Base-by-base conservation (phyloP, 2,888 invertebrate genomes). In the Keiferia lycopersicella region DNA sequence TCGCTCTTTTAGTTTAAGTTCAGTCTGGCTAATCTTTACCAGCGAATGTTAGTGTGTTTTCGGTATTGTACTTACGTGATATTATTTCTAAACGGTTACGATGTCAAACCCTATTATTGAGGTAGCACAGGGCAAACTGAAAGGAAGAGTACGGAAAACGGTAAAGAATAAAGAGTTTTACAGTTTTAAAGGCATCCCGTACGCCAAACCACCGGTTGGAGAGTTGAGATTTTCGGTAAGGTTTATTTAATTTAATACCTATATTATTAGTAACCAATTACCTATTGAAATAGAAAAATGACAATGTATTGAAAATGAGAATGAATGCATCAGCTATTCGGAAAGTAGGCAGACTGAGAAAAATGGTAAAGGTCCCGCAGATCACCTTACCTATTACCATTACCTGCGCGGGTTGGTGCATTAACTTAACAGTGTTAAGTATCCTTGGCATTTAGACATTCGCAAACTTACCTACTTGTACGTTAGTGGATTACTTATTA, bases 191-290 rank as follows among this genome's bases (percentile, higher is more conserved):
- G 85, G 88, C 16, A 85, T 93, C 61, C 93, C 93, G 0, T 93
- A 93, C 68, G 93, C 93, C 0, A 84, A 87, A 64, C 92, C 93
- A 30, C 93, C 93, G 0, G 53, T 93, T 1, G 93, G 82, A 56
- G 71, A 79, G 12, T 68, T 86, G 50, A 73, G 86, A 64, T 87
- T 86, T 70, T 75, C 77, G 77, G 86, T 86, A 69, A 73, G 62
- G 53, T 26, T 26, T 53, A 8, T 12, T 53, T 50, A 20, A 11
- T 20, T 16, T 4, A 2, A 26, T 26, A 2, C 3, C 3, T 26
- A 6, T 4, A 6, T 26, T n/a, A n/a, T n/a, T n/a, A n/a, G n/a
- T n/a, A n/a, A n/a, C n/a, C n/a, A n/a, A n/a, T n/a, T n/a, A n/a
- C n/a, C n/a, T n/a, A n/a, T n/a, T n/a, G n/a, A n/a, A n/a, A n/a